Conservation (phyloP, 1,140 invertebrate species). For the Meloidogyne chitwoodi region DNA sequence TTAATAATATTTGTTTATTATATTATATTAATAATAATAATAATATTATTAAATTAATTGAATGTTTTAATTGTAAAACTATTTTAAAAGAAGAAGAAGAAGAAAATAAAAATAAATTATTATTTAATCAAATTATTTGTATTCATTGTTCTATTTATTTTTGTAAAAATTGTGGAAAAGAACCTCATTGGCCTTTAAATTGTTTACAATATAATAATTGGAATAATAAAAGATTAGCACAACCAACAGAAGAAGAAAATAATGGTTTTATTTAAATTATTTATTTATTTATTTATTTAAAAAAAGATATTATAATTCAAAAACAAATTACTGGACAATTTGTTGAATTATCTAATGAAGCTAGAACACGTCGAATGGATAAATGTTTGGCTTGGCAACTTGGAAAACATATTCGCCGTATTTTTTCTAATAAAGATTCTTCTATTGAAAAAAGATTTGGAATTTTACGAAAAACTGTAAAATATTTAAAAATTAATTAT, state of each 20-base stretch:
- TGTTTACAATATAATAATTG: constrained; percentile 7
- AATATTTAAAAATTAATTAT: background rate
- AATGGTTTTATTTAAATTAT: background rate
- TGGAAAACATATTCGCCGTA: constrained; percentile 2
- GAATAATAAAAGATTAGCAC: background rate
- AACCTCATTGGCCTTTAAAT: constrained; percentile 18
- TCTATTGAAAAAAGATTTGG: constrained; percentile 2
- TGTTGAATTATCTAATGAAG: constrained; percentile 4
- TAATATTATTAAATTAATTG: background rate
- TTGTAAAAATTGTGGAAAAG: background rate
- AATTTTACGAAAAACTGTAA: constrained; percentile 8
- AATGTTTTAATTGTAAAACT: background rate
- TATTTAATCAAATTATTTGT: background rate
- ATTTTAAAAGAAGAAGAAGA: background rate
- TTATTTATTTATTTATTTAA: background rate
- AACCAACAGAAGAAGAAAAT: background rate
- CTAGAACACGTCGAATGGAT: constrained; percentile 10
- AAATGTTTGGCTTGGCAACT: background rate
- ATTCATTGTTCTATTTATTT: background rate
- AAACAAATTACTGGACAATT: constrained; percentile 6
- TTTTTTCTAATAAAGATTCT: background rate
- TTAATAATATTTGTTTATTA: constrained; percentile 7
- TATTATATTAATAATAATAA: background rate
- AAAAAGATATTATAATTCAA: no score
- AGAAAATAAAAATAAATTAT: no score